Evolutionary conservation across 2,113 vertebrate species (phyloP).

Genomic region (Gnathochromis pfefferi): DNA sequence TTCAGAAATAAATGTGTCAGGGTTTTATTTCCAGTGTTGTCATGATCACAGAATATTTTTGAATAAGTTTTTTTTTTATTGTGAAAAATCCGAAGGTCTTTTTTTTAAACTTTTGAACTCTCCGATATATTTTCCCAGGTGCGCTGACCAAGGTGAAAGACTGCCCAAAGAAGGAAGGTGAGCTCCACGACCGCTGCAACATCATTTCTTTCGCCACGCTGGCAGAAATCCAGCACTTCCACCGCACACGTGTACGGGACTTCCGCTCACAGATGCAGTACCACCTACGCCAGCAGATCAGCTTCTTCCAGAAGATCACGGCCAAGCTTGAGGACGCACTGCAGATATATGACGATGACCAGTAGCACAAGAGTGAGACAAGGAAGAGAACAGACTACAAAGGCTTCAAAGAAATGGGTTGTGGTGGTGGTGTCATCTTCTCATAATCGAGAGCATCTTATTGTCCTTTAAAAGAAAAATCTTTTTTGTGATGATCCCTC

Average conservation of each 20-base stretch:
- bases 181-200: constrained; percentile 93
- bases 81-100: neutral
- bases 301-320: constrained; percentile 96
- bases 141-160: constrained; percentile 97
- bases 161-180: constrained; percentile 83
- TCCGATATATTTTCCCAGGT: constrained; percentile 60
- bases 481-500: neutral
- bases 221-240: constrained; percentile 97
- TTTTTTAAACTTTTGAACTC: neutral
- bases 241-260: constrained; percentile 90
- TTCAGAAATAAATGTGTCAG: neutral
- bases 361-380: constrained; percentile 50
- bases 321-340: constrained; percentile 90
- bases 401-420: neutral
- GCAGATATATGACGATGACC: constrained; percentile 84
- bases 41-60: neutral
- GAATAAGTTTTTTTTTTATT: neutral
- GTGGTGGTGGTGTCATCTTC: neutral
- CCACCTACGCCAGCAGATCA: constrained; percentile 91
- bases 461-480: neutral
- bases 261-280: constrained; percentile 96
- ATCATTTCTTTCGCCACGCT: constrained; percentile 95
- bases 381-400: neutral
- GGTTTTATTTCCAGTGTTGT: neutral
- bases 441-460: neutral